phyloP scores from a whole-genome alignment of 2,797 vertebrate genomes.

The Dallia pectoralis region DNA sequence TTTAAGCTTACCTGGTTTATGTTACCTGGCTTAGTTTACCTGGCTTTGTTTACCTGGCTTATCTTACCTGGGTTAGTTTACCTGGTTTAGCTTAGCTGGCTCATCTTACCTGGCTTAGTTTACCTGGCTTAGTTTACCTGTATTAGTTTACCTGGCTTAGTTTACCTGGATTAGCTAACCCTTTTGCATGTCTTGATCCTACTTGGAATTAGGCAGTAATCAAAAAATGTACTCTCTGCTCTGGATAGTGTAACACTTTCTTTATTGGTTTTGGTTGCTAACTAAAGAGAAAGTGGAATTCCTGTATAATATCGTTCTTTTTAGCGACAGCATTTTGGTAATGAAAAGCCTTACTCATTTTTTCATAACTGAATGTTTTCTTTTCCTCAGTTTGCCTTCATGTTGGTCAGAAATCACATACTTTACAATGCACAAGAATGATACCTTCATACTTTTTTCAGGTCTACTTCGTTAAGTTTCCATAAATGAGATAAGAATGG shows the following conservation, averaged over 20 bases:
- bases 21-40: constrained; percentile 54
- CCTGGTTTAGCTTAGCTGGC: constrained; percentile 56
- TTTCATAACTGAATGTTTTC: neutral
- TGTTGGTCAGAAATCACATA: neutral
- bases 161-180: constrained; percentile 61
- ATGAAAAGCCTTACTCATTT: neutral
- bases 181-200: constrained; percentile 47
- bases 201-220: constrained; percentile 41
- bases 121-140: constrained; percentile 60
- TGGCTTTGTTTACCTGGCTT: constrained; percentile 56
- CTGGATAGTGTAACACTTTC: constrained; percentile 1
- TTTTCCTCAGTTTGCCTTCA: neutral
- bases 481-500: neutral
- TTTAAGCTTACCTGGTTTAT: constrained; percentile 57
- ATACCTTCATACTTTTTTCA: neutral
- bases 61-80: constrained; percentile 60
- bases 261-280: neutral
- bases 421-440: neutral
- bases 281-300: neutral
- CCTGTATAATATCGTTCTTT: neutral
- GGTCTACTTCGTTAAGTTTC: neutral
- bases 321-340: neutral
- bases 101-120: constrained; percentile 52
- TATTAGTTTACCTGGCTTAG: constrained; percentile 53
- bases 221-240: constrained; percentile 12